Conservation (phyloP, 2,888 invertebrate species). For the Lordiphosa andalusiaca region DNA sequence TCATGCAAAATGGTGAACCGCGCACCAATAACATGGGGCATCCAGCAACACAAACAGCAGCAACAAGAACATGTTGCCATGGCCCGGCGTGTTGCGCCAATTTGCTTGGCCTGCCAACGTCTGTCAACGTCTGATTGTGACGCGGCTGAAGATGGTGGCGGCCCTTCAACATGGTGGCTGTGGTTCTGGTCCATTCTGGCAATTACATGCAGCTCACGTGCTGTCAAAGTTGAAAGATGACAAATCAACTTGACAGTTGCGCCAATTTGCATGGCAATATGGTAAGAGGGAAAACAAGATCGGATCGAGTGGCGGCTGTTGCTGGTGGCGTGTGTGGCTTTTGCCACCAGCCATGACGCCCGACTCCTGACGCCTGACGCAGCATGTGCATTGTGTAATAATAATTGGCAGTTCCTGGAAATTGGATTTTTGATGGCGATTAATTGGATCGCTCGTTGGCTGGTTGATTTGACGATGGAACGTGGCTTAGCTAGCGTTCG, state of each 20-base stretch:
- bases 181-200: conserved; percentile 41
- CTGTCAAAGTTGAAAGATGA: conserved; percentile 74
- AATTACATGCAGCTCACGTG: conserved; percentile 73
- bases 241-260: conserved; percentile 69
- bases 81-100: conserved; percentile 58
- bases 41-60: no score
- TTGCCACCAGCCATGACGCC: conserved; percentile 55
- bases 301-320: conserved; percentile 16
- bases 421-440: conserved; percentile 63
- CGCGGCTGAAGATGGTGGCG: conserved; percentile 30
- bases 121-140: conserved; percentile 46
- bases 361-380: conserved; percentile 17
- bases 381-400: conserved; percentile 65
- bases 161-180: conserved; percentile 42
- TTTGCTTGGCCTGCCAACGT: conserved; percentile 64
- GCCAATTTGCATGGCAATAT: conserved; percentile 70
- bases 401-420: conserved; percentile 72
- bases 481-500: conserved; percentile 34
- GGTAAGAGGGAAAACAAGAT: conserved; percentile 33
- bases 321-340: conserved; percentile 27
- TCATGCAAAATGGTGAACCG: conserved; percentile 7
- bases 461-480: conserved; percentile 26
- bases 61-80: conserved; percentile 13
- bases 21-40: conserved; percentile 17
- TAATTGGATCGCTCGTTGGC: conserved; percentile 53